These are phyloP conservation scores for Mesorhabditis sp. DNA, from an alignment of 2,888 invertebrate species.

Conservation along the genomic window DNA sequence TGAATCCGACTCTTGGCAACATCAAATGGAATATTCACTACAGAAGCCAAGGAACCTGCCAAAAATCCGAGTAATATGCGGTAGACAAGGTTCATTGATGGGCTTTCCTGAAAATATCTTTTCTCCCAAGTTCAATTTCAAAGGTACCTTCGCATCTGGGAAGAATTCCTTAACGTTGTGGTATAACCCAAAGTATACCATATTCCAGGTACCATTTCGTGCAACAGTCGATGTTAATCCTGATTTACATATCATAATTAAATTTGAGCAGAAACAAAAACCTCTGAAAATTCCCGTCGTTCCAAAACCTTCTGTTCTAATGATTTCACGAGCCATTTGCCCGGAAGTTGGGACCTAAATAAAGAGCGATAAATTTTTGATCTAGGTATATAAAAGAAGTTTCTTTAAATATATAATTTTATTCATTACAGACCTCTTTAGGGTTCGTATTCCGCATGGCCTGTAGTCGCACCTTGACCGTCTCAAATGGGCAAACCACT, in stretches of 20 bases:
- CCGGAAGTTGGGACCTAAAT: constrained; percentile 68
- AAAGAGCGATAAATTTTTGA: constrained; percentile 12
- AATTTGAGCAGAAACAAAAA: neutral
- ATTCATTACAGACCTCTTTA: constrained; percentile 76
- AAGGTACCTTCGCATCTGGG: constrained; percentile 55
- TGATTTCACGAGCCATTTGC: constrained; percentile 75
- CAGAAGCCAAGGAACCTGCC: constrained; percentile 80
- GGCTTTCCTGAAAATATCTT: constrained; percentile 3
- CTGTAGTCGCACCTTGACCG: constrained; percentile 74
- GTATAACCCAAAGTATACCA: constrained; percentile 89
- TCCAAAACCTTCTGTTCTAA: constrained; percentile 74
- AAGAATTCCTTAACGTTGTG: constrained; percentile 76
- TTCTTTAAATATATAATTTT: constrained; percentile 74
- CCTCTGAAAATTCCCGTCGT: constrained; percentile 78
- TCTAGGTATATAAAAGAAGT: constrained; percentile 64
- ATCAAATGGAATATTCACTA: constrained; percentile 87
- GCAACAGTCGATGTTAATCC: constrained; percentile 82
- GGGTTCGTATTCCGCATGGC: constrained; percentile 57
- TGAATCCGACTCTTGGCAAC: constrained; percentile 92
- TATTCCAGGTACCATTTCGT: constrained; percentile 84
- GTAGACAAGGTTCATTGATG: constrained; percentile 45
- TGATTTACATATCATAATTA: neutral
- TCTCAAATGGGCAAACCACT: constrained; percentile 87
- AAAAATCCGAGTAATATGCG: constrained; percentile 75
- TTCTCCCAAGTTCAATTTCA: neutral